Percentiles rank a stretch among this genome's conserved stretches.
Conservation (phyloP, 1,140 invertebrate genomes). For the Gryllus bimaculatus region DNA sequence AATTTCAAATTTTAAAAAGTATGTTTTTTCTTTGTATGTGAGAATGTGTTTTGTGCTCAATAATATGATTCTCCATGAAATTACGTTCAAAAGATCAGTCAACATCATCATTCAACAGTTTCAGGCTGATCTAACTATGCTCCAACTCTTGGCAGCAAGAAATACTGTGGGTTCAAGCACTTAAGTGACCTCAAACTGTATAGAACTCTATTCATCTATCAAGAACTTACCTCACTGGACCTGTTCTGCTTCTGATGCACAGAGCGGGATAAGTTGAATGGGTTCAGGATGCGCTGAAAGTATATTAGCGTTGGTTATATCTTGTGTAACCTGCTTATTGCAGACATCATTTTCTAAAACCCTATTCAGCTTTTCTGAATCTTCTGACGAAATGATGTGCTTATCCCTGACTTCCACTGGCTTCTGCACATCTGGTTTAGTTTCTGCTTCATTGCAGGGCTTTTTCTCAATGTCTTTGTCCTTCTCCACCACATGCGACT, state of each 20-base stretch:
- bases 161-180: not conserved
- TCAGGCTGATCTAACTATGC: too few species aligned
- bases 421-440: not conserved
- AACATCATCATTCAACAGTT: too few species aligned
- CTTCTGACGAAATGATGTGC: not conserved
- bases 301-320: not conserved
- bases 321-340: not conserved
- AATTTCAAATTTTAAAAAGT: too few species aligned
- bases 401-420: not conserved
- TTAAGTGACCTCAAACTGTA: not conserved
- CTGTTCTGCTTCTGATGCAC: not conserved
- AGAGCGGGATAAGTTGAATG: not conserved
- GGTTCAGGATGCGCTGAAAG: not conserved
- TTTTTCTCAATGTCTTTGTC: not conserved
- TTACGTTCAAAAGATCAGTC: too few species aligned
- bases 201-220: not conserved
- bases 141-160: too few species aligned
- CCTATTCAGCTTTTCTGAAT: not conserved
- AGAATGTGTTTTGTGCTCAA: too few species aligned
- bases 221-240: not conserved
- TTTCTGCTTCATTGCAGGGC: not conserved
- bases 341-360: not conserved
- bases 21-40: too few species aligned
- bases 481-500: not conserved
- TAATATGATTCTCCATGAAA: too few species aligned